Evolutionary conservation across 2,888 invertebrate genomes (phyloP), one percentile per base, ranked within the genome.

Genomic region (Anoplius nigerrimus): DNA sequence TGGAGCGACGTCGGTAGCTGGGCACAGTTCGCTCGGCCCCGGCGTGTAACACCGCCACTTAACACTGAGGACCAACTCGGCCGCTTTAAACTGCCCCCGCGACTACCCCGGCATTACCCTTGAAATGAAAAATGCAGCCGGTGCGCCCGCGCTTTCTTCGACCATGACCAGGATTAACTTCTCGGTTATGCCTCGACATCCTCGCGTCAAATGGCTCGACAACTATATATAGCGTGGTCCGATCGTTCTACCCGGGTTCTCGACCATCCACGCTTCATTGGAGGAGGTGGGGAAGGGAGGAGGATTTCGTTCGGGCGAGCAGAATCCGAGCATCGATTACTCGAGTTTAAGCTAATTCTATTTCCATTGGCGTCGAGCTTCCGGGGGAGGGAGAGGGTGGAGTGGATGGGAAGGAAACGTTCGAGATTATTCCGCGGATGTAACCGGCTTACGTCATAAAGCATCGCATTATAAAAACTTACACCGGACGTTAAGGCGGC

Each of bases 121-220:
- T 72, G 66, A 69, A 74, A 78, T 78, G 70, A 76, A 78, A 76
- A 78, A 78, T 78, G 74, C 70, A 76, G 69, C 51, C 70, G 61
- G 62, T 61, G 68, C 61, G 59, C n/a, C n/a, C n/a, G n/a, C 53
- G 66, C 64, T 62, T 67, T 46, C 61, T 61, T 55, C 55, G 62
- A 51, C 52, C 48, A 53, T 62, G 58, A 65, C 63, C 71, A 65
- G 71, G 75, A 78, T 75, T 79, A 70, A 71, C 74, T 60, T 62
- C 69, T 43, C 74, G 71, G 68, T 71, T 63, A 55, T 61, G 54
- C 62, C 24, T 45, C 22, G 21, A 52, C 52, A 13, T 52, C 22
- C 16, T 6, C 52, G 5, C 22, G 52, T 52, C 52, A 16, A 18
- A 48, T 48, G 4, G 22, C 21, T 2, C 22, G 22, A 13, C 52